Base-by-base conservation (phyloP, 30 jellyfish, hydroid and myxozoan genomes). In the Hydractinia echinata region DNA sequence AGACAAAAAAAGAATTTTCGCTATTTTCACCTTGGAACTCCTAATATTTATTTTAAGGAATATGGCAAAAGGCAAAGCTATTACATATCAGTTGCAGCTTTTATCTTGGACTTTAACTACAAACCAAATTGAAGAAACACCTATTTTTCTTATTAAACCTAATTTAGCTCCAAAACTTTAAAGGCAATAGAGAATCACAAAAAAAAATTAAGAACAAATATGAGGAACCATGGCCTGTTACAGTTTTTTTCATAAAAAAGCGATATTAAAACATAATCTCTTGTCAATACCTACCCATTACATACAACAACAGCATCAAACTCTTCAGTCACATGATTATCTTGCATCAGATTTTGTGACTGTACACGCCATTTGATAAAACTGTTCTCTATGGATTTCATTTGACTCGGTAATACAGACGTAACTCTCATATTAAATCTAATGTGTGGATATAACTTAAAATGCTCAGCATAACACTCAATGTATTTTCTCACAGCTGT, bases 271-370 rank as follows among this genome's bases (percentile, higher is more conserved):
- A 69, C 72, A 15, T 61, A 50, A n/a, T 9, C 14, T 67, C 15
- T 9, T 5, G 44, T 62, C 60, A 8, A 60, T 5, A 9, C 95
- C 11, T 81, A 90, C 97, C 97, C 97, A 82, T 76, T 90, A 82
- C 95, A 85, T 51, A 90, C 85, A 15, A 90, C 84, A 4, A 90
- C 97, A 4, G 97, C 73, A 60, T 78, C 86, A 78, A 53, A 78
- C 52, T n/a, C 9, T 71, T 71, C 81, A 7, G 9, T 64, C 2
- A 30, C 44, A 30, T 30, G 44, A 4, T 51, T 64, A 6, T 44
- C 39, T 6, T 64, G 19, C 74, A 6, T 64, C 19, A 7, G 10
- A 7, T 64, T 44, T 64, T n/a, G 10, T 64, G 74, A 64, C 39
- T 64, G 19, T 13, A 64, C 19, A n/a, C 39, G 10, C 74, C 74